These are phyloP conservation scores for Centrocercus urophasianus DNA, from an alignment of 2,113 vertebrate genomes.

Conservation along the genomic window DNA sequence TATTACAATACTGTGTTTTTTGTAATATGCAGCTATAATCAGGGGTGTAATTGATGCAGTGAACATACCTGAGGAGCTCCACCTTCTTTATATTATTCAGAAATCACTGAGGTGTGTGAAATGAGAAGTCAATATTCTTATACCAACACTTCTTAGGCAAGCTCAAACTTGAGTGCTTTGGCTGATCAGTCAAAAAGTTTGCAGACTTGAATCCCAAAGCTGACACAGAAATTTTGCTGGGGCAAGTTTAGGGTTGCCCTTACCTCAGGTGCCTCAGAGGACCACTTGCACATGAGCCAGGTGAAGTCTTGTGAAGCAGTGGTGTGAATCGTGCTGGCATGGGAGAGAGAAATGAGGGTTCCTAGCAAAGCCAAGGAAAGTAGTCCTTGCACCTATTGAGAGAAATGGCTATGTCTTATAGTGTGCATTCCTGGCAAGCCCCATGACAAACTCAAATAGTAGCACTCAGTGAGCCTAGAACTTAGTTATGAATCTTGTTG, in stretches of 20 bases:
- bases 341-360: background rate
- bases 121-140: background rate
- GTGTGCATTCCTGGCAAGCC: accelerated
- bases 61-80: background rate
- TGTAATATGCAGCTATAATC: background rate
- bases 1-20: background rate
- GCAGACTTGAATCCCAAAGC: background rate
- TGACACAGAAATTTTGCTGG: background rate
- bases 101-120: background rate
- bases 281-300: background rate
- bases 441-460: background rate
- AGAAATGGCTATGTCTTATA: too few species aligned
- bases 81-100: background rate
- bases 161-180: background rate
- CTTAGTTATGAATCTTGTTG: background rate
- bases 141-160: background rate
- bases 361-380: background rate
- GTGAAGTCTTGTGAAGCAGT: background rate
- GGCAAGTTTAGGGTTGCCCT: background rate
- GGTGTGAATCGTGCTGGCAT: accelerated
- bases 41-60: background rate
- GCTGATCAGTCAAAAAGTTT: background rate
- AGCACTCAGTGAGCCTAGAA: background rate
- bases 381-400: background rate
- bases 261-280: background rate